Evolutionary conservation across 2,888 invertebrate genomes (phyloP).

Genomic region (Oxystoma pomonae): DNA sequence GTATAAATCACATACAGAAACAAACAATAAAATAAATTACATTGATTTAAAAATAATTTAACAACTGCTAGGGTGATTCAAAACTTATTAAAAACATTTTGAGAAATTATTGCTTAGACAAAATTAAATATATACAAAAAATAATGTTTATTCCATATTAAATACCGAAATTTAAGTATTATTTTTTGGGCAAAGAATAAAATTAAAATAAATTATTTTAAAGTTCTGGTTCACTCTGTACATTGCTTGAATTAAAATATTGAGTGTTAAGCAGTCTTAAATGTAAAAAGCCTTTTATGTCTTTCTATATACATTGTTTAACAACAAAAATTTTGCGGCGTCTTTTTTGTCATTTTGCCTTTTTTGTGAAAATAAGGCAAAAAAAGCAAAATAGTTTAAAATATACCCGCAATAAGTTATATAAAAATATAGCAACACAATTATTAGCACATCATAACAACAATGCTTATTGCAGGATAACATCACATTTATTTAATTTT

Average conservation of each 20-base stretch:
- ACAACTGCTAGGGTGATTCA: too few species aligned
- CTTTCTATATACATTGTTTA: neutral
- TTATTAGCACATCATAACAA: constrained; percentile 12
- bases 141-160: neutral
- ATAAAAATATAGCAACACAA: neutral
- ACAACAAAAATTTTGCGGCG: too few species aligned
- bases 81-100: neutral
- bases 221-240: too few species aligned
- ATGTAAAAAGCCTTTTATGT: neutral
- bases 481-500: constrained; percentile 31
- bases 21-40: too few species aligned
- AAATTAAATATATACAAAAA: neutral
- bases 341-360: neutral
- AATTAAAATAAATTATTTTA: too few species aligned
- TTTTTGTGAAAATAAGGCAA: neutral
- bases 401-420: neutral
- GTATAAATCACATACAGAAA: too few species aligned
- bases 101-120: neutral
- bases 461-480: constrained; percentile 45
- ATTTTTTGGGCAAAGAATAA: neutral
- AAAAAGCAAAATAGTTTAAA: neutral
- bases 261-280: neutral
- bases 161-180: neutral
- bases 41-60: too few species aligned
- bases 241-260: neutral